These are phyloP conservation scores for Lagorchestes hirsutus DNA, from an alignment of 2,797 vertebrate genomes.

Conservation along the genomic window DNA sequence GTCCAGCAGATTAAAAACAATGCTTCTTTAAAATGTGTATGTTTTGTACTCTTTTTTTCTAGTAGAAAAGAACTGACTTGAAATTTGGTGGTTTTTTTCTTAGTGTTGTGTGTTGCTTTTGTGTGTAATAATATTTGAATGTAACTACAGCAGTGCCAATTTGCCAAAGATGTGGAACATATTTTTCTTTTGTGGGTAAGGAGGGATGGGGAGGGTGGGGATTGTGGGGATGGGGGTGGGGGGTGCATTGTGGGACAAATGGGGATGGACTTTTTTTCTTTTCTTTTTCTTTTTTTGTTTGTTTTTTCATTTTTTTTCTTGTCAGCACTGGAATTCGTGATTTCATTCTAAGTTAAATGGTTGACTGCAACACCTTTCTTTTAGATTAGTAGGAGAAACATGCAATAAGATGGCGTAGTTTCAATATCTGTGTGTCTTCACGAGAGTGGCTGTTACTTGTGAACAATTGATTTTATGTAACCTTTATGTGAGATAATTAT, in stretches of 20 bases:
- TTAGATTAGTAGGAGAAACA: conserved; percentile 94
- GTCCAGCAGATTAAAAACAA: conserved; percentile 89
- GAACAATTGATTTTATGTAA: conserved; percentile 98
- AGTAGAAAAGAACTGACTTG: conserved; percentile 94
- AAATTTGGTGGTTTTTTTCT: conserved; percentile 96
- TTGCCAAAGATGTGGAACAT: conserved; percentile 99
- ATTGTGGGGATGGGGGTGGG: conserved; percentile 69
- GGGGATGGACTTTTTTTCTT: conserved; percentile 75
- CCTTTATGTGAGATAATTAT: conserved; percentile 99
- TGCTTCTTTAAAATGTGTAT: conserved; percentile 97
- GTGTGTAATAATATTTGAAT: conserved; percentile 99
- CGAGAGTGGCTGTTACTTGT: conserved; percentile 99
- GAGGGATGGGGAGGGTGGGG: conserved; percentile 61
- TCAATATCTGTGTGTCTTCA: conserved; percentile 95
- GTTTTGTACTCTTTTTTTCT: conserved; percentile 99
- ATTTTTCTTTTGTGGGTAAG: conserved; percentile 85
- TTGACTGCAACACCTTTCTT: conserved; percentile 93
- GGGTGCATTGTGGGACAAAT: conserved; percentile 78
- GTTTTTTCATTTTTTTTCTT: conserved; percentile 85
- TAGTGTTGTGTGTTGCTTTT: conserved; percentile 96
- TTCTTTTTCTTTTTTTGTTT: conserved; percentile 84
- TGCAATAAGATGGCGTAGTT: conserved; percentile 92
- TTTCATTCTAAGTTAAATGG: conserved; percentile 96
- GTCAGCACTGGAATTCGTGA: conserved; percentile 92
- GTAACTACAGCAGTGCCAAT: conserved; percentile 99